These are phyloP conservation scores for Epizoanthus ramosus DNA, from an alignment of 92 coral and sea anemone species.

Conservation along the genomic window DNA sequence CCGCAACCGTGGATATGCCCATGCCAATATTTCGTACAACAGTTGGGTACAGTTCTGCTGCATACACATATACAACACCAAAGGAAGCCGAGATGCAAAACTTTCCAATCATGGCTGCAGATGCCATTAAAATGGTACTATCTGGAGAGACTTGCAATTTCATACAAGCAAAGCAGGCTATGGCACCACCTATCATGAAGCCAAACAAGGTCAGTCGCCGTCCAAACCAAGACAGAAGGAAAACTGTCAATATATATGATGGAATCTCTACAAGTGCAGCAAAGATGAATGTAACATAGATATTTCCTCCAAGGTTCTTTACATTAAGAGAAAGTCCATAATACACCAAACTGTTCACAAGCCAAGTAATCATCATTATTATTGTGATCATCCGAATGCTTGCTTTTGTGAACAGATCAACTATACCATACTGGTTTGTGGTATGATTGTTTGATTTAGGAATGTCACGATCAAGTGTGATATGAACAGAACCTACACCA, in stretches of 20 bases:
- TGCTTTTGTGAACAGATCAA: slow-evolving; percentile 75
- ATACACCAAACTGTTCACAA: slow-evolving; percentile 89
- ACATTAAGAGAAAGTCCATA: slow-evolving; percentile 92
- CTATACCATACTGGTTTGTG: slow-evolving; percentile 52
- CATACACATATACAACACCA: slow-evolving; percentile 80
- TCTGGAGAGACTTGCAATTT: slow-evolving; percentile 59
- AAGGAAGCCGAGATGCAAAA: slow-evolving; percentile 91
- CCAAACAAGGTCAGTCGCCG: slow-evolving; percentile 78
- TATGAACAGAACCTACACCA: slow-evolving; percentile 40
- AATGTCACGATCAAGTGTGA: slow-evolving; percentile 21
- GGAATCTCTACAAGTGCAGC: slow-evolving; percentile 86
- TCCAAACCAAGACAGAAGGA: slow-evolving; percentile 72
- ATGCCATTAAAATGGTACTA: slow-evolving; percentile 51
- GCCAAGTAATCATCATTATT: slow-evolving; percentile 73
- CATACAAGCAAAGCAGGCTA: slow-evolving; percentile 78
- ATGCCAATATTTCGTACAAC: slow-evolving; percentile 93
- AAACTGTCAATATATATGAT: slow-evolving; percentile 59
- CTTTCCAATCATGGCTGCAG: slow-evolving; percentile 84
- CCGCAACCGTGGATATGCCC: slow-evolving; percentile 77
- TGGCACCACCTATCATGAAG: slow-evolving; percentile 78
- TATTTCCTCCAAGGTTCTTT: slow-evolving; percentile 90
- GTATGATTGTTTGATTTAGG: slow-evolving; percentile 9
- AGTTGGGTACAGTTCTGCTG: slow-evolving; percentile 90
- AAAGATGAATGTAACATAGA: slow-evolving; percentile 80
- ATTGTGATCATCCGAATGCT: slow-evolving; percentile 62